A percentile compares a stretch with the other conserved stretches of the same genome.
Conservation (phyloP, 2,888 invertebrate species). For the Taphrorychus bicolor region DNA sequence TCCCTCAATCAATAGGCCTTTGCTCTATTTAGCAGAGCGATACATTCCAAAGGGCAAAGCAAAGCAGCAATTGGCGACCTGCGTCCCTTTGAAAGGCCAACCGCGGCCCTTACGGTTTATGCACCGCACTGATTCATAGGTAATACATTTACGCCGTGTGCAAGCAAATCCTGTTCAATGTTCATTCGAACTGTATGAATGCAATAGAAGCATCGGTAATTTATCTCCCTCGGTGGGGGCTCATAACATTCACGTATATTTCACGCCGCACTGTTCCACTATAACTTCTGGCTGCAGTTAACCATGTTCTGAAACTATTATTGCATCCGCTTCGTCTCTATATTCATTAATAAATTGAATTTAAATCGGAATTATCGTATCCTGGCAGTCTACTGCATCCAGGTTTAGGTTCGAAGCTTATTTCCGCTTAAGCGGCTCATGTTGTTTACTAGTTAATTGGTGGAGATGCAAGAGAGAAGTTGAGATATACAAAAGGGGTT, state of each 20-base stretch:
- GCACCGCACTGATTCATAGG: background rate
- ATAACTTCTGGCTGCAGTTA: slow-evolving; percentile 1
- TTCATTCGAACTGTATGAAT: background rate
- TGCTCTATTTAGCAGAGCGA: background rate
- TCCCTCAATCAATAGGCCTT: background rate
- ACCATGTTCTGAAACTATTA: background rate
- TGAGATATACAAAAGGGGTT: too few species aligned
- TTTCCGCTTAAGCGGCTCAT: slow-evolving; percentile 1
- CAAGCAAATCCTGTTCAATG: too few species aligned
- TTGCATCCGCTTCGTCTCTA: background rate
- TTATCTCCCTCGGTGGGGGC: background rate
- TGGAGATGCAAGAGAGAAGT: background rate
- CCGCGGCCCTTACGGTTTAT: background rate
- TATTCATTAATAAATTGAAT: slow-evolving; percentile 12
- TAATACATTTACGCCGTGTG: background rate
- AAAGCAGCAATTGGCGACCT: background rate
- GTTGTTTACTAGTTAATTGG: slow-evolving; percentile 7
- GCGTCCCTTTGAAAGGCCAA: background rate
- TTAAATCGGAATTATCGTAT: slow-evolving; percentile 13
- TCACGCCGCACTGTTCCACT: background rate
- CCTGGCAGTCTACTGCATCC: slow-evolving; percentile 1
- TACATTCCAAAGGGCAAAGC: background rate
- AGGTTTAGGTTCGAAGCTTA: background rate
- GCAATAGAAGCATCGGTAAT: slow-evolving; percentile 2
- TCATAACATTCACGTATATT: slow-evolving; percentile 10